Evolutionary conservation across 2,113 vertebrate genomes (phyloP), one percentile per base, ranked within the genome.

Genomic region (Lethenteron camtschaticum): DNA sequence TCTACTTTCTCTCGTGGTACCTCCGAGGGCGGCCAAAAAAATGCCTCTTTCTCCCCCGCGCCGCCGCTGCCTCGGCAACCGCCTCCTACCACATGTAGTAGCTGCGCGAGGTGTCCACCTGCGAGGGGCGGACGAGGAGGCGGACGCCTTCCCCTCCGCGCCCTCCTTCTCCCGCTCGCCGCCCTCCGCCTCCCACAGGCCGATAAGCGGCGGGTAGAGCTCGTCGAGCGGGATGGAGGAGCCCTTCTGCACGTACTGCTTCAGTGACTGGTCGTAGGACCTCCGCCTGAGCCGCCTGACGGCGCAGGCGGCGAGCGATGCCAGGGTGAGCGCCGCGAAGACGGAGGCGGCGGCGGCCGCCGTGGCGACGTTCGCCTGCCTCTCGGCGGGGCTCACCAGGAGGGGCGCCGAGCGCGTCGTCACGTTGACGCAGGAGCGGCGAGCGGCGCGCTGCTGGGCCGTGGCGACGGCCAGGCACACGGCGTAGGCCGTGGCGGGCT

Each of bases 21-120:
- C 41, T 41, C 41, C 41, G 41, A 41, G 41, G 41, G 41, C 41
- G 41, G 41, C 41, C 6, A 24, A 24, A 24, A 24, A 24, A 24
- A 24, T 3, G 24, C 24, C 24, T 24, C 24, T 24, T 24, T 4
- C 24, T 24, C 24, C 24, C 24, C 24, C 24, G 24, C 3, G 24
- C 24, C 24, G 24, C 24, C 5, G 24, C 24, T 5, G 41, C 41
- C 41, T 41, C 41, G 41, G 41, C 41, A 41, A 41, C 41, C 41
- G 41, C 41, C 41, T 41, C 41, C 41, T 41, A 99, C 94, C 92
- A 99, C 90, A 99, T 91, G 83, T 96, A 96, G 76, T 99, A 99
- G 83, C 92, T 99, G 80, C 90, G 87, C 76, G 94, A 89, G 60
- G 94, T 99, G 83, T 99, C 94, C 2, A 99, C 94, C 77, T 91